Evolutionary conservation across 2,113 vertebrate genomes (phyloP).

Genomic region (Sigmodon hispidus): DNA sequence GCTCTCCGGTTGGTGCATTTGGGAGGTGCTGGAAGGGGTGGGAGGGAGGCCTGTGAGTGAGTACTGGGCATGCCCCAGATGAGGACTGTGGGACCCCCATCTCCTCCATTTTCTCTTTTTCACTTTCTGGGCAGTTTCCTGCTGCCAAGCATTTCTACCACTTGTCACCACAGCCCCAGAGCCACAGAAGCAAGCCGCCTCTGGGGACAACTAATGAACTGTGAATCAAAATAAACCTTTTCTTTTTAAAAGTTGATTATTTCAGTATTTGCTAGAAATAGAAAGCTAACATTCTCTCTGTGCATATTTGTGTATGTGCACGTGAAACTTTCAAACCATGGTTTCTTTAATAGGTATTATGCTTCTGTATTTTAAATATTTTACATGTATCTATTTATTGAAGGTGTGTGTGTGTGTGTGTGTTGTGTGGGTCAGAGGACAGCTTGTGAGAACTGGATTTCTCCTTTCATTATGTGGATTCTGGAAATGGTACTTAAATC

Average conservation of each 20-base stretch:
- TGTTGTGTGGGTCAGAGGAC: neutral
- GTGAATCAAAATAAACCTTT: neutral
- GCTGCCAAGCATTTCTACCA: neutral
- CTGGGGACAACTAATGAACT: no score
- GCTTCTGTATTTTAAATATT: neutral
- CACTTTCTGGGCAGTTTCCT: neutral
- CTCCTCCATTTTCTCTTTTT: neutral
- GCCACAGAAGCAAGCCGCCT: neutral
- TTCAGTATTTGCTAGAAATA: neutral
- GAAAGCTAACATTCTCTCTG: neutral
- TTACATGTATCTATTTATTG: neutral
- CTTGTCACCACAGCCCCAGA: neutral
- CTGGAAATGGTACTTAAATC: neutral
- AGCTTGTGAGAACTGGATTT: neutral
- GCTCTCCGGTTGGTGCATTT: neutral
- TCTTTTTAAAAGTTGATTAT: neutral
- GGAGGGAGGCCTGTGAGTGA: neutral
- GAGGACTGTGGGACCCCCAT: neutral
- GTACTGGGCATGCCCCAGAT: neutral
- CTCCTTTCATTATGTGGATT: neutral
- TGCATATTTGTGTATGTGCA: no score
- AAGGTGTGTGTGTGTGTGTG: neutral
- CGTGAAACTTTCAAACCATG: neutral
- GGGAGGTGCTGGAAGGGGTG: neutral
- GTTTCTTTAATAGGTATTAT: neutral